Base-by-base conservation (phyloP, 2,797 vertebrate species). In the Ceyx erithaca region DNA sequence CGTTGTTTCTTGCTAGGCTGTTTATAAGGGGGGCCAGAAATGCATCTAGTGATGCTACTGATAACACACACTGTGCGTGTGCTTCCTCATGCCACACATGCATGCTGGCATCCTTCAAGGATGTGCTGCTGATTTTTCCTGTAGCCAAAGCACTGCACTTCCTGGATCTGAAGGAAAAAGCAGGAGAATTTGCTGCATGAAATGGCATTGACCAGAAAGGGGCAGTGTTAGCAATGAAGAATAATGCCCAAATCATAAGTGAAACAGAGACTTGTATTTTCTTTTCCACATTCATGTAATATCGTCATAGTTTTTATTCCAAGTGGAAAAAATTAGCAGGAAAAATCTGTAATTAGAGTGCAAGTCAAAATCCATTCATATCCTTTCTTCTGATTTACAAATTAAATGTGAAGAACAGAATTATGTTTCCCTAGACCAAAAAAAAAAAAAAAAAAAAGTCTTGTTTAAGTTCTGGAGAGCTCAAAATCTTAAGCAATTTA, bases 401-500 rank as follows among this genome's bases (percentile, higher is more conserved):
- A 91, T 82, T 52, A 70, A 80, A 85, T 70, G 30, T 76, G 68
- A 92, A 85, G 78, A 87, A 16, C 13, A 49, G 40, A 89, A 52
- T 73, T 9, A 68, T 54, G 17, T 75, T 81, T 78, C 72, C 58
- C 25, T 12, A 46, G 35, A 19, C 37, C 5, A 40, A 40, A 40
- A 40, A 40, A 31, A 43, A 40, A 9, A 7, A 9, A 6, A 6
- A 11, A 12, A 4, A 49, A 14, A 28, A 49, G 16, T 4, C 19
- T 30, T 64, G 22, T 71, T 64, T 54, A 63, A 70, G 48, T n/a
- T 81, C 57, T 75, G 71, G 23, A 25, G 54, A 58, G n/a, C 54
- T 92, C 68, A 69, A 80, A 85, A 87, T 85, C 28, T 73, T 80
- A 89, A 93, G 49, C 52, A 64, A 80, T 58, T 87, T 86, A 48